Conservation (phyloP, 2,888 invertebrate species). For the Cylindroiulus punctatus region DNA sequence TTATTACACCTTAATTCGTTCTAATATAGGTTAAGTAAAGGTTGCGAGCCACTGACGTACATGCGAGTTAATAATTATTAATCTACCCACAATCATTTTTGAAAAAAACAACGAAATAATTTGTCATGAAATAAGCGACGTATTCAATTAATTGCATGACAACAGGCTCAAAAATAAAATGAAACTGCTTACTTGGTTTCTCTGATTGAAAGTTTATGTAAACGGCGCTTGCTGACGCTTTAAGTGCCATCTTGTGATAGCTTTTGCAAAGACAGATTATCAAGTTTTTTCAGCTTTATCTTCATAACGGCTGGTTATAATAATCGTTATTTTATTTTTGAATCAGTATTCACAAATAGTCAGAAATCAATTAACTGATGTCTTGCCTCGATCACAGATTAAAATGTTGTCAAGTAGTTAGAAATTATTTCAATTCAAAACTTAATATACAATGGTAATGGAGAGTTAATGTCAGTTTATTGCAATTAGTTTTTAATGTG, state of each 20-base stretch:
- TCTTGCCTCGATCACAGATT: too few relatives aligned
- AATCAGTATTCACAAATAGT: too few relatives aligned
- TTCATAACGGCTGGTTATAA: too few relatives aligned
- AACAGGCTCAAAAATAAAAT: neutral
- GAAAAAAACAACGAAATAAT: neutral
- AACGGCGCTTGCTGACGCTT: too few relatives aligned
- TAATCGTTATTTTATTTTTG: too few relatives aligned
- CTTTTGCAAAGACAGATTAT: neutral
- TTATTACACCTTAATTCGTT: constrained; percentile 14
- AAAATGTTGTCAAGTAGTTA: too few relatives aligned
- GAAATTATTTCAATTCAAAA: too few relatives aligned
- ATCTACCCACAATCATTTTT: neutral
- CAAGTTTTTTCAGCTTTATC: too few relatives aligned
- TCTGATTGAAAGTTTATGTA: too few relatives aligned
- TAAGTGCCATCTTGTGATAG: neutral
- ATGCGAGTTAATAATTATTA: neutral
- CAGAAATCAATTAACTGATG: too few relatives aligned
- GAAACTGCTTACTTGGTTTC: too few relatives aligned
- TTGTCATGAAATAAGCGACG: neutral
- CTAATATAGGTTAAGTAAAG: constrained; percentile 22
- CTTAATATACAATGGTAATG: neutral
- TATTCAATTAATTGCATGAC: neutral
- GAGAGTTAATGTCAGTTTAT: neutral
- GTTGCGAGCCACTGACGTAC: neutral
- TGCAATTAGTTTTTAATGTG: neutral